Base-by-base conservation (phyloP, 2,888 invertebrate genomes). In the Leptura quadrifasciata region DNA sequence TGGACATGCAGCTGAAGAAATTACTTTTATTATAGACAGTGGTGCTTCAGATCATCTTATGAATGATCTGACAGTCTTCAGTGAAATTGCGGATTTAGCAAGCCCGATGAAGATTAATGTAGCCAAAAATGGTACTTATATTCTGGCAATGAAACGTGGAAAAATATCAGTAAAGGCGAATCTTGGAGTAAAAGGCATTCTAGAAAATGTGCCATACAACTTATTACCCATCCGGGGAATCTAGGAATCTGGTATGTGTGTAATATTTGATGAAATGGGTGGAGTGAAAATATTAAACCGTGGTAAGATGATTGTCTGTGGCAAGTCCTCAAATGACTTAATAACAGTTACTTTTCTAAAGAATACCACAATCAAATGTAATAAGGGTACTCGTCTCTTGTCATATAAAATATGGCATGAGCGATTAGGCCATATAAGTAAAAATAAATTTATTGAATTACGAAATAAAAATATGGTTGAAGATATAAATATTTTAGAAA, bases 351-450 rank as follows among this genome's bases (percentile, higher is more conserved):
- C 57, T 21, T 57, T 57, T 20, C 8, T 10, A 57, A 57, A 10
- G 3, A 57, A 57, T 57, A 57, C 55, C 55, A 55, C 55, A 10
- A 55, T n/a, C n/a, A 55, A 55, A 55, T 10, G 6, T 55, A 55
- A 55, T 9, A 6, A 55, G n/a, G 55, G 55, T 55, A 55, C 55
- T 55, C n/a, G 55, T 55, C 55, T 17, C 55, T 55, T 55, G 55
- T 55, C 55, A 55, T 55, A 68, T 68, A 65, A 75, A 69, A 24
- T 65, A 27, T 75, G 69, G 74, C 74, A 74, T 74, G 60, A 68
- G n/a, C 61, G 74, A 54, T 54, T 74, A 35, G 75, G 71, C 18
- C 67, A 75, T 57, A 67, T 67, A 21, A 71, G 72, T 54, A 60
- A 61, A 64, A 58, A 75, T 54, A 63, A 69, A 35, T 75, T 75